Base-by-base conservation (phyloP, 2,797 vertebrate genomes). In the Hipposideros larvatus region DNA sequence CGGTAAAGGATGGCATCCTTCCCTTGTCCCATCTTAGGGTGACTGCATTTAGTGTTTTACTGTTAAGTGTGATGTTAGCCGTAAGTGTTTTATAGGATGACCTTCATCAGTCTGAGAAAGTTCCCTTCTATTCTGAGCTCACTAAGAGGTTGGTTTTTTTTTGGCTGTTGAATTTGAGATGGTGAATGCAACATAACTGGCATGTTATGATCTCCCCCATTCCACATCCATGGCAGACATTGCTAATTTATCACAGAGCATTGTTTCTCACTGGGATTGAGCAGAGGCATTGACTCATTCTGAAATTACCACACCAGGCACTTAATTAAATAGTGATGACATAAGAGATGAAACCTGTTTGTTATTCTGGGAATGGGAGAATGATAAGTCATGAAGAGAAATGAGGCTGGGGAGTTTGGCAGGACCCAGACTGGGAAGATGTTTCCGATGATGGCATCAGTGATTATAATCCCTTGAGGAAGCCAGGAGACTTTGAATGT, bases 321-420 rank as follows among this genome's bases (percentile, higher is more conserved):
- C 31, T 66, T 71, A 92, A 80, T 85, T 82, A 77, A 65, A 53
- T 86, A 34, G 18, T 65, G 15, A 22, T 70, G 57, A 4, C 61
- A 31, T 57, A 71, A 94, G 48, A 90, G 48, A 21, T 75, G 61
- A 92, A 86, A 51, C 4, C 3, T 15, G 11, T 84, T 65, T 84
- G 57, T 57, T 95, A 48, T 77, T 93, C 61, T 94, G 75, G 85
- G 37, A 87, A 37, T 43, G 55, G 24, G 24, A 82, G 41, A 83
- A 82, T 37, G 26, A 34, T 51, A 77, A 22, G 4, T 87, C 70
- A 37, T 24, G 34, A 82, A 73, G 83, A 87, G 22, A 88, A 83
- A 79, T 48, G 83, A 88, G 19, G 48, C 41, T 31, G 26, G 85
- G 71, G 46, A 90, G 24, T 75, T 57, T 61, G 63, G 34, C 22